These are phyloP conservation scores for Mus minutoides DNA, from an alignment of 2,797 vertebrate species.

Conservation along the genomic window DNA sequence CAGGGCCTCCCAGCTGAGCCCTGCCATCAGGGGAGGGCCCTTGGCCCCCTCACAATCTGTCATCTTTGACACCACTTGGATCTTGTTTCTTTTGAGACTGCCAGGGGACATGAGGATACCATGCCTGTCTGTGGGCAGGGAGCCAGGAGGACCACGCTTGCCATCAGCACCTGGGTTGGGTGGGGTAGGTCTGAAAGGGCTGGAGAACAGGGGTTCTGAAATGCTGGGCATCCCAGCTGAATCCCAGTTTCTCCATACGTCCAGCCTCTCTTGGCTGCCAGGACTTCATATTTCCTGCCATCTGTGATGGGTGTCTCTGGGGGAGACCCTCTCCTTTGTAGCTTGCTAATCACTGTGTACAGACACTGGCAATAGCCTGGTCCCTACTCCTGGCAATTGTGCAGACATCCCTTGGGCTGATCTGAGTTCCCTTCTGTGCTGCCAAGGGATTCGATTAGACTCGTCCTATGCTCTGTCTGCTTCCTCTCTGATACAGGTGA, in stretches of 20 bases:
- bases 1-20: conserved; percentile 56
- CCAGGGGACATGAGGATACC: conserved; percentile 47
- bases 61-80: conserved; percentile 67
- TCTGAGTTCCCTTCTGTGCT: background rate
- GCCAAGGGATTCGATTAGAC: background rate
- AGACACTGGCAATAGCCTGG: background rate
- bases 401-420: background rate
- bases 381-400: background rate
- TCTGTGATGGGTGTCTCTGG: conserved; percentile 51
- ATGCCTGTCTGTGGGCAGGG: conserved; percentile 9
- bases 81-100: conserved; percentile 51
- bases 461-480: background rate
- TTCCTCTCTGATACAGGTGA: background rate
- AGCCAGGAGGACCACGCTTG: background rate
- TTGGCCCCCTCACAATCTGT: conserved; percentile 68
- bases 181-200: background rate
- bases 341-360: background rate
- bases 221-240: background rate
- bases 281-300: conserved; percentile 45
- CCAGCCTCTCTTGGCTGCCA: background rate
- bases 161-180: background rate
- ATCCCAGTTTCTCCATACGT: background rate
- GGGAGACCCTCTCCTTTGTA: conserved; percentile 60
- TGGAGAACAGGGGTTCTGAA: background rate
- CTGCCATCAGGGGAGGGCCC: conserved; percentile 51